Evolutionary conservation across 2,888 invertebrate genomes (phyloP).

Genomic region (Sarcophaga caerulescens): DNA sequence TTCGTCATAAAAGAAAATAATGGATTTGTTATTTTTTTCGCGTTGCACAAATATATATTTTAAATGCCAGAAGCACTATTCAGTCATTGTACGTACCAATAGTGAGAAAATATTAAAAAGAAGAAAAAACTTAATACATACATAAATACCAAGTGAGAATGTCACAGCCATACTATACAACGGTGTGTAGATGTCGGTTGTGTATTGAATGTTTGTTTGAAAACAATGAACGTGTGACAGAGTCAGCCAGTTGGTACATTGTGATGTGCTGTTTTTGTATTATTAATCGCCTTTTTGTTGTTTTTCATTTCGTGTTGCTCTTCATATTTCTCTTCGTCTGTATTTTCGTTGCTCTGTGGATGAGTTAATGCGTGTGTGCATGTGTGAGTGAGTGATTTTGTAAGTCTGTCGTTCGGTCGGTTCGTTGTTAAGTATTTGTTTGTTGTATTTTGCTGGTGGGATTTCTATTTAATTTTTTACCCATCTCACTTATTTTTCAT

Average conservation of each 20-base stretch:
- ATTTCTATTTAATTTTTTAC: slow-evolving; percentile 45
- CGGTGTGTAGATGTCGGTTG: slow-evolving; percentile 49
- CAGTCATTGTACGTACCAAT: slow-evolving; percentile 39
- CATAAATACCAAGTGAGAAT: slow-evolving; percentile 57
- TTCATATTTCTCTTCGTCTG: not conserved
- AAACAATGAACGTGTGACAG: slow-evolving; percentile 59
- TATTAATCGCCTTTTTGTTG: slow-evolving; percentile 45
- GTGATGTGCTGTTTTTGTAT: slow-evolving; percentile 12
- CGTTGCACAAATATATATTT: slow-evolving; percentile 72
- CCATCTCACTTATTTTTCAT: slow-evolving; percentile 3
- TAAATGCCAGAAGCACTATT: slow-evolving; percentile 58
- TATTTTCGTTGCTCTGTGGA: not conserved
- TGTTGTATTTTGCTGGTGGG: slow-evolving; percentile 42
- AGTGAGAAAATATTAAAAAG: slow-evolving; percentile 48
- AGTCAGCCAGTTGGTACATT: slow-evolving; percentile 53
- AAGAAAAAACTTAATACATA: slow-evolving; percentile 23
- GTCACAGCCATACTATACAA: slow-evolving; percentile 54
- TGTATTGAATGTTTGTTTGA: slow-evolving; percentile 41
- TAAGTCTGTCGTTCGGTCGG: slow-evolving; percentile 54
- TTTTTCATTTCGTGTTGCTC: slow-evolving; percentile 40
- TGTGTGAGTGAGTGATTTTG: slow-evolving; percentile 53
- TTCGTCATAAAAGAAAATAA: slow-evolving; percentile 21
- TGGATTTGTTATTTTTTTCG: slow-evolving; percentile 65
- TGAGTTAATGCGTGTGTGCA: slow-evolving; percentile 26
- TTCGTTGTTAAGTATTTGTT: slow-evolving; percentile 39